phyloP scores from a whole-genome alignment of 2,888 invertebrate species.

The Lasioglossum calceatum region DNA sequence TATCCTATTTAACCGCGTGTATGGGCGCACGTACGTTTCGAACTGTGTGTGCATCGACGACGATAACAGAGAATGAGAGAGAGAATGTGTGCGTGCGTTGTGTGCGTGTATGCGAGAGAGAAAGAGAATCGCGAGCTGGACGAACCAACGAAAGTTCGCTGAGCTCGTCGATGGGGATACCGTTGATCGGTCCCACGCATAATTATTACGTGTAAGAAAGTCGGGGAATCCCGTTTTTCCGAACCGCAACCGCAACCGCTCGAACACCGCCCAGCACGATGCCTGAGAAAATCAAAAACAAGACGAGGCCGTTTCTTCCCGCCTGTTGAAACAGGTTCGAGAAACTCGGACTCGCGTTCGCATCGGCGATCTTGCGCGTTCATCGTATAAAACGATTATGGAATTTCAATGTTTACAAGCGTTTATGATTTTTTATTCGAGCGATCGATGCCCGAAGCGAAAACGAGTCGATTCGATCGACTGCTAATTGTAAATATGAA shows the following conservation, averaged over 20 bases:
- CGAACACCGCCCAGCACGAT: background rate
- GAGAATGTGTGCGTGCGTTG: background rate
- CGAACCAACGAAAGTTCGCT: constrained; percentile 10
- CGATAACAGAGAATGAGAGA: background rate
- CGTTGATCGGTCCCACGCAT: constrained; percentile 56
- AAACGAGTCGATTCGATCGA: background rate
- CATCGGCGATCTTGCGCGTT: background rate
- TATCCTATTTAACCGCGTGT: constrained; percentile 34
- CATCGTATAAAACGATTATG: background rate
- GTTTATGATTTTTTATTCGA: background rate
- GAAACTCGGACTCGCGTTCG: background rate
- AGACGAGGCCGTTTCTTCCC: background rate
- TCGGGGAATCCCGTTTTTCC: constrained; percentile 24
- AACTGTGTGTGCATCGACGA: constrained; percentile 1
- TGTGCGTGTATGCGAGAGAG: background rate
- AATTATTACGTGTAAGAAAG: constrained; percentile 42
- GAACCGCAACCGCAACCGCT: background rate
- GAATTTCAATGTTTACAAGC: background rate
- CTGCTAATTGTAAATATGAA: background rate
- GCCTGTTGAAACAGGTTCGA: background rate
- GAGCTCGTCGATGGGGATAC: constrained; percentile 31
- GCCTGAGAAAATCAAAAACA: background rate
- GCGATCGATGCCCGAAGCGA: background rate
- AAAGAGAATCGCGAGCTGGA: background rate
- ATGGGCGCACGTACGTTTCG: background rate